Evolutionary conservation across 2,113 vertebrate genomes (phyloP), one percentile per base, ranked within the genome.

Genomic region (Oryzias curvinotus): DNA sequence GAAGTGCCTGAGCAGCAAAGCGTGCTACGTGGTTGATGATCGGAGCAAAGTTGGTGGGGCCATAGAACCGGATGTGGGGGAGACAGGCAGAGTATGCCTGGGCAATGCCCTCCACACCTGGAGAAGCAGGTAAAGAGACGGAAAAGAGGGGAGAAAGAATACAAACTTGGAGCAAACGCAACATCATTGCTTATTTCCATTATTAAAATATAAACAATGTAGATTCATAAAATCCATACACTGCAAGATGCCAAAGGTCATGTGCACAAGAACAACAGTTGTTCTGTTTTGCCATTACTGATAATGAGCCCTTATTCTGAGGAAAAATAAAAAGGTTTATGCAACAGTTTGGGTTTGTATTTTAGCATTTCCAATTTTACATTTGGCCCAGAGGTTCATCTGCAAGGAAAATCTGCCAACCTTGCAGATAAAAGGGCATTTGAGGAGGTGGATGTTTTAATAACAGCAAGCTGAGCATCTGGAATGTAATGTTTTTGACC

Each of bases 1-100:
- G 95, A 1, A 93, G 94, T 18, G 97, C 97, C 85, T 98, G 96
- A 17, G 94, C 91, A 0, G 97, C 97, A 4, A 98, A 98, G 13
- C 95, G 93, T 0, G 97, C 97, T 74, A 99, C 97, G 0, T 99
- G 97, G 85, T 93, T 98, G 85, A 99, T 85, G 45, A 99, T 98
- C 23, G 97, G 97, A 48, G 97, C 91, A 74, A 99, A 99, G 82
- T 99, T 99, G 57, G 97, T 99, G 42, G 97, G 97, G 13, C 97
- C 97, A 0, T 99, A 99, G 90, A 99, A 98, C 60, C 97, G 97
- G 68, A 99, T 93, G 78, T 97, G 96, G 59, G 97, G 97, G 67
- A 99, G 90, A 74, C 96, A 98, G 73, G 93, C 88, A 0, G 96
- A 97, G 85, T 99, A 99, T 0, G 97, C 97, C 85, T 95, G 91